phyloP scores from a whole-genome alignment of 1,140 invertebrate genomes.

The Drosophila kanapiae region DNA sequence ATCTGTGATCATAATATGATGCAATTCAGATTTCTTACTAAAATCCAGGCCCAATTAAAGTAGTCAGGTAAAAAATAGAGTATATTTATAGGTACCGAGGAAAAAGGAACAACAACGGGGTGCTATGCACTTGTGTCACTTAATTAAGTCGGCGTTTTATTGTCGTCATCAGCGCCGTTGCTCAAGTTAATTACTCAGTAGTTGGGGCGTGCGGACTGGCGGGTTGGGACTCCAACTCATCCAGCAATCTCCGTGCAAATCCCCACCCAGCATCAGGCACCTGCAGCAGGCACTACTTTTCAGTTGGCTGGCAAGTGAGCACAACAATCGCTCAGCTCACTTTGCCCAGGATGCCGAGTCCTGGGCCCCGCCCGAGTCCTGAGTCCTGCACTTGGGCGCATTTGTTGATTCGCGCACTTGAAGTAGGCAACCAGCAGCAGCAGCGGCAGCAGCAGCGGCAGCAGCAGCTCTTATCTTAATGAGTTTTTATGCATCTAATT shows the following conservation, averaged over 20 bases:
- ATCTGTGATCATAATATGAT: neutral
- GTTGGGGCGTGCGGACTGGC: constrained; percentile 9
- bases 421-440: constrained; percentile 35
- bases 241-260: constrained; percentile 33
- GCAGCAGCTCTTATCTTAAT: constrained; percentile 80
- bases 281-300: constrained; percentile 60
- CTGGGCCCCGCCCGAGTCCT: constrained; percentile 6
- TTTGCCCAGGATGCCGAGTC: constrained; percentile 29
- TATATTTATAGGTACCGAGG: constrained; percentile 12
- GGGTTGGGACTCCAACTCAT: constrained; percentile 19
- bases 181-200: constrained; percentile 79
- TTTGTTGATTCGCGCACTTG: constrained; percentile 82
- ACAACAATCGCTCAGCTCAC: constrained; percentile 75
- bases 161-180: constrained; percentile 66
- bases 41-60: neutral
- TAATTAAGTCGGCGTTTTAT: constrained; percentile 80
- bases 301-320: constrained; percentile 75
- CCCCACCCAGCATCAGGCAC: constrained; percentile 16
- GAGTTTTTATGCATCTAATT: constrained; percentile 84
- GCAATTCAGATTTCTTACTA: neutral
- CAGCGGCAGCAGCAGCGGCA: constrained; percentile 27
- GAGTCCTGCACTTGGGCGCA: constrained; percentile 74
- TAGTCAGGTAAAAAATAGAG: neutral
- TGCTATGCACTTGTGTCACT: constrained; percentile 76
- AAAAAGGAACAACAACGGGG: constrained; percentile 22